These are phyloP conservation scores for Andricus curvator DNA, from an alignment of 2,888 invertebrate genomes.

Conservation along the genomic window DNA sequence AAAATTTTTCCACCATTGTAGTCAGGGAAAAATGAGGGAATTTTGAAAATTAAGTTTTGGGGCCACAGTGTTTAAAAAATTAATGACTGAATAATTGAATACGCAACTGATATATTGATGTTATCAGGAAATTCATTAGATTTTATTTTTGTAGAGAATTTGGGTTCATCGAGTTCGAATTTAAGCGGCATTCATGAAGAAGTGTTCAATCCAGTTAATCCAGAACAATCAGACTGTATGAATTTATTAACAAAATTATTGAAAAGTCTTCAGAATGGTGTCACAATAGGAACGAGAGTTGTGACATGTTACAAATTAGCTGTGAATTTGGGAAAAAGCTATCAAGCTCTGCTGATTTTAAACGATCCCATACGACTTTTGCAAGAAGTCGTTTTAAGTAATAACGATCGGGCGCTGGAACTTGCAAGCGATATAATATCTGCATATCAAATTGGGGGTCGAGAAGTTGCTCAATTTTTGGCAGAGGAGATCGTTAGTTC, in stretches of 20 bases:
- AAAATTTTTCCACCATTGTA: too few species aligned
- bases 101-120: not conserved
- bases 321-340: slow-evolving; percentile 81
- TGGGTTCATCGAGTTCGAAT: slow-evolving; percentile 32
- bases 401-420: slow-evolving; percentile 81
- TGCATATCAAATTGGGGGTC: slow-evolving; percentile 80
- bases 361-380: slow-evolving; percentile 80
- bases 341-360: slow-evolving; percentile 80
- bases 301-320: slow-evolving; percentile 81
- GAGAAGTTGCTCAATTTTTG: slow-evolving; percentile 82
- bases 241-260: slow-evolving; percentile 64
- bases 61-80: too few species aligned
- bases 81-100: too few species aligned
- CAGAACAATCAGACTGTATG: slow-evolving; percentile 66
- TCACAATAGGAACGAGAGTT: slow-evolving; percentile 80
- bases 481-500: slow-evolving; percentile 82
- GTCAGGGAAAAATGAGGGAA: too few species aligned
- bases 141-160: slow-evolving; percentile 53
- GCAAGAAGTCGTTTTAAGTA: slow-evolving; percentile 79
- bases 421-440: slow-evolving; percentile 82
- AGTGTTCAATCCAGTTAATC: slow-evolving; percentile 48
- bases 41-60: too few species aligned
- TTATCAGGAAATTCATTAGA: not conserved
- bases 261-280: slow-evolving; percentile 79
- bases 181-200: slow-evolving; percentile 47